Base-by-base conservation (phyloP, 1,140 invertebrate species). In the Rhyacophila brunnea region DNA sequence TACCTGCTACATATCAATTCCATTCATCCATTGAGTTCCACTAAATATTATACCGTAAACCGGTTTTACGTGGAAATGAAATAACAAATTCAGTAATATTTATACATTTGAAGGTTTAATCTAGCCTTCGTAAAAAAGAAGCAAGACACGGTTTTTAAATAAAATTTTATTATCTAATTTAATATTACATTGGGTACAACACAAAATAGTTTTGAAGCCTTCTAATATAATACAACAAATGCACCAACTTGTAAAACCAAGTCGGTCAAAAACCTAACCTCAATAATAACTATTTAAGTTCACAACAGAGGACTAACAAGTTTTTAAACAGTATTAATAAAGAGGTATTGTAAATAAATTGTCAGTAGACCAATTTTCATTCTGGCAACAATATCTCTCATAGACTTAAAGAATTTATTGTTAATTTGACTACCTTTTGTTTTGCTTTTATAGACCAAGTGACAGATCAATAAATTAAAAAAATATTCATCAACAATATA, bases 181-280 rank as follows among this genome's bases (percentile, higher is more conserved):
- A 18, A 51, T 44, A 43, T 20, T 43, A 42, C 35, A 52, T 42
- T 19, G 42, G 45, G 45, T 55, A 54, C 32, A 23, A 42, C 15
- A 15, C 43, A 17, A 43, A 15, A 15, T 34, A 18, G 7, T 17
- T n/a, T 62, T 62, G 44, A 15, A n/a, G 17, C 18, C 17, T 18
- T 45, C 20, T 23, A 58, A 58, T 20, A 58, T 42, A 18, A 34
- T 57, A 48, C 34, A 63, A 63, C 36, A 58, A 40, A 51, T 56
- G 51, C 38, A 56, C 17, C 43, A 60, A 40, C 51, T 65, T 65
- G 63, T 65, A 65, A 65, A 65, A 65, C 63, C 63, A 65, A 65
- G 58, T 43, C 23, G 48, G 34, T 38, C 38, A 6, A 17, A 17
- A 28, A 28, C 23, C 23, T 28, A 28, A n/a, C n/a, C n/a, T n/a